These are phyloP conservation scores for Aphaenogaster ashmeadi DNA, from an alignment of 1,140 invertebrate genomes.

Conservation along the genomic window DNA sequence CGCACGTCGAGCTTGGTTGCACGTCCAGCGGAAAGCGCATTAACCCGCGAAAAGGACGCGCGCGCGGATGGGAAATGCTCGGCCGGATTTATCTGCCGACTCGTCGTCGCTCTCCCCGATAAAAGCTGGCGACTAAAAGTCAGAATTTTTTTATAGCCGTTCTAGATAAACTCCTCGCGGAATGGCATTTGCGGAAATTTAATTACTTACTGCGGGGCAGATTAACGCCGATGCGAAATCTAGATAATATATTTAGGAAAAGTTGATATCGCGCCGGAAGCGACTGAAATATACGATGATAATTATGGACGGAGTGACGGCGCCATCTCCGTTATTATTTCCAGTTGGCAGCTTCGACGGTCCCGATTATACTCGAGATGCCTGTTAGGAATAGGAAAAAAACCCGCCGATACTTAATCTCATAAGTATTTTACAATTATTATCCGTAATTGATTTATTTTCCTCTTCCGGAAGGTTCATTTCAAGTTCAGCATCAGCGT, in stretches of 20 bases:
- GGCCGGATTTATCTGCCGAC: conserved; percentile 59
- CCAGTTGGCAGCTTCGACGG: conserved; percentile 30
- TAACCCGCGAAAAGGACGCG: conserved; percentile 57
- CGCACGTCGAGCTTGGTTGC: conserved; percentile 45
- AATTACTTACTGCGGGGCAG: conserved; percentile 56
- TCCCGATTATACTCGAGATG: conserved; percentile 29
- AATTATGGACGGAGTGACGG: conserved; percentile 45
- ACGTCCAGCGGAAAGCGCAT: conserved; percentile 65
- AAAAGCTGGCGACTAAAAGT: conserved; percentile 60
- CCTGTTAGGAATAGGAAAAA: conserved; percentile 16
- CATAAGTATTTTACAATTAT: conserved; percentile 37
- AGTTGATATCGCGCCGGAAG: conserved; percentile 56
- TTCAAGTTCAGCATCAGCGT: background rate
- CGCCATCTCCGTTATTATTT: conserved; percentile 54
- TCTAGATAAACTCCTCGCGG: conserved; percentile 61
- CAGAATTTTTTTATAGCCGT: conserved; percentile 55
- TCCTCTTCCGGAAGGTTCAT: conserved; percentile 14
- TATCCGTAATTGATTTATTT: conserved; percentile 55
- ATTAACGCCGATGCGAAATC: conserved; percentile 64
- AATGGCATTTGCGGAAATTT: conserved; percentile 60
- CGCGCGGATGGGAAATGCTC: conserved; percentile 50
- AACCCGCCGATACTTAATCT: conserved; percentile 17
- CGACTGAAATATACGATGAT: conserved; percentile 39
- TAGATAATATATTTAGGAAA: conserved; percentile 65
- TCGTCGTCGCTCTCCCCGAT: conserved; percentile 49